Base-by-base conservation (phyloP, 30 jellyfish, hydroid and myxozoan species). In the Nemopilema nomurai region DNA sequence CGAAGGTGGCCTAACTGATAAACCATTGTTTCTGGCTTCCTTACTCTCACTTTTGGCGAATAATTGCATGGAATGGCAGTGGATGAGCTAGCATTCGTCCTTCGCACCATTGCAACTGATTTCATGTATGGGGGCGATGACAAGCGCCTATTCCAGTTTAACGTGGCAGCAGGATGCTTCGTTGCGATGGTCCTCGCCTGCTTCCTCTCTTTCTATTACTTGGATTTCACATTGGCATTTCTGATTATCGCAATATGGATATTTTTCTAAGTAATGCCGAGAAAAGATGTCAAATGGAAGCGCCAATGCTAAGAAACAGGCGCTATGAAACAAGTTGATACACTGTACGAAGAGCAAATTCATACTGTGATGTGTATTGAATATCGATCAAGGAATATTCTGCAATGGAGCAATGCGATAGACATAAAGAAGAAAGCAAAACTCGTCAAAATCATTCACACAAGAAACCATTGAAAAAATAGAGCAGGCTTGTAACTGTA, bases 171-270 rank as follows among this genome's bases (percentile, higher is more conserved):
- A 17, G 81, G 71, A 13, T 76, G 92, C 27, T 83, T 83, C 49
- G 77, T 51, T 18, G 50, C 74, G 23, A 83, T 83, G 92, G 67
- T 68, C 22, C 41, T 72, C 28, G 66, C 74, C 13, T 71, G 86
- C 33, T 49, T 83, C 24, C 49, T 72, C 68, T 83, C 92, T 8
- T 57, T 71, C 23, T 83, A 71, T 64, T 83, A 83, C 74, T 18
- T 76, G 76, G 92, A 83, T 18, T 83, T 83, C 67, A 83, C 92
- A 0, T 64, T 83, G 70, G 92, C 92, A 20, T 63, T 83, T 26
- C 31, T 83, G 75, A 76, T 83, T 31, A 72, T 83, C 24, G 92
- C 92, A 51, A 83, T 83, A n/a, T 83, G 92, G 92, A 41, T 83
- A 1, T 83, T 83, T 63, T 83, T 71, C 57, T 83, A 63, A 73